Evolutionary conservation across 2,888 invertebrate species (phyloP).

Genomic region (Panopea generosa): DNA sequence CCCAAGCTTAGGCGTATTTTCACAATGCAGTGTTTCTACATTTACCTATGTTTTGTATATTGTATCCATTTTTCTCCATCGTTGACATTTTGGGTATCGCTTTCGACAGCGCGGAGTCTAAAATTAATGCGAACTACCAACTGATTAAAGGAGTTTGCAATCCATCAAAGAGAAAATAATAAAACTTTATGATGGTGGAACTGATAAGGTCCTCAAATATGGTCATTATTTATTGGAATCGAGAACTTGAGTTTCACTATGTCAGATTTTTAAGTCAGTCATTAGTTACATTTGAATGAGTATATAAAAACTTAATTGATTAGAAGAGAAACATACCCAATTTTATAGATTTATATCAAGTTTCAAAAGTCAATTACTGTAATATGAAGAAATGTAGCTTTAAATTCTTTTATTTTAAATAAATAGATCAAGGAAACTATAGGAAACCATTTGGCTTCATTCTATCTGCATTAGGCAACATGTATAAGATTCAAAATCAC

Average conservation of each 20-base stretch:
- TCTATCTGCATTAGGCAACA: no score
- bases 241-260: conserved; percentile 20
- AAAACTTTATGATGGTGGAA: conserved; percentile 25
- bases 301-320: not conserved
- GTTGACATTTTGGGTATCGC: conserved; percentile 32
- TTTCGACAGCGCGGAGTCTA: conserved; percentile 18
- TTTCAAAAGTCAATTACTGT: no score
- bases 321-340: no score
- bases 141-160: conserved; percentile 48
- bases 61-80: conserved; percentile 14
- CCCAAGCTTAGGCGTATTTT: conserved; percentile 36
- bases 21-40: conserved; percentile 38
- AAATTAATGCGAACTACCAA: conserved; percentile 48
- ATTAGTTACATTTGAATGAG: conserved; percentile 11
- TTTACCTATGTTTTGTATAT: conserved; percentile 41
- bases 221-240: conserved; percentile 6
- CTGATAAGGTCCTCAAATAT: conserved; percentile 21
- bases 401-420: no score
- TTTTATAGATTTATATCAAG: no score
- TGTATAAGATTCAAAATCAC: no score
- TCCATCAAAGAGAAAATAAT: conserved; percentile 38
- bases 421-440: no score
- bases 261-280: not conserved
- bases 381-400: no score
- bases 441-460: no score